phyloP scores from a whole-genome alignment of 2,888 invertebrate species.

The Epistrophe eligans region DNA sequence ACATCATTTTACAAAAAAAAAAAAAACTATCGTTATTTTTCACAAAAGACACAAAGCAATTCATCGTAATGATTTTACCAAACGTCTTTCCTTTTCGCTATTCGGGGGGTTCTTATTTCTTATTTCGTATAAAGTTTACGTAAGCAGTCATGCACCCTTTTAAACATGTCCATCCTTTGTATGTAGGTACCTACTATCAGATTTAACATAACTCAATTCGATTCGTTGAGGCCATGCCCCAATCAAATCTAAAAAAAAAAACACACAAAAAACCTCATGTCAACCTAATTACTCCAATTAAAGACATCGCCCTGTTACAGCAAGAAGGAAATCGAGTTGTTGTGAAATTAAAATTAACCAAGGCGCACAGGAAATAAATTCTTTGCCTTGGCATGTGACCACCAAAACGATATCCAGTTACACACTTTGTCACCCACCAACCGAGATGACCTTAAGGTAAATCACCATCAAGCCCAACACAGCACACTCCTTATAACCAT shows the following conservation, averaged over 20 bases:
- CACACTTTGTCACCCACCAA: conserved; percentile 73
- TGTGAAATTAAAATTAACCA: conserved; percentile 73
- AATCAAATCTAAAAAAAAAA: conserved; percentile 23
- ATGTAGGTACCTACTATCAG: conserved; percentile 39
- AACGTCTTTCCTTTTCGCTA: not conserved
- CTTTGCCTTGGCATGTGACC: conserved; percentile 65
- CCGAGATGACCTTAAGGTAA: conserved; percentile 73
- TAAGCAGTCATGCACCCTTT: conserved; percentile 2
- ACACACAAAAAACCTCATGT: conserved; percentile 52
- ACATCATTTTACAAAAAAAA: too few species aligned
- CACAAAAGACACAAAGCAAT: not conserved
- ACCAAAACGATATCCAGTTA: conserved; percentile 73
- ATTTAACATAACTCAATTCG: conserved; percentile 63
- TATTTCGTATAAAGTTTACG: not conserved
- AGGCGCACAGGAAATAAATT: conserved; percentile 73
- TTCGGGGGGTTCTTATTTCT: not conserved
- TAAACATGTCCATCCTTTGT: conserved; percentile 53
- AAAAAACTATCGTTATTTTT: too few species aligned
- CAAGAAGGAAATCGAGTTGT: conserved; percentile 68
- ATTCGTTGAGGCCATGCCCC: conserved; percentile 45
- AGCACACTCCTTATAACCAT: conserved; percentile 49
- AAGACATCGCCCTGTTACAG: conserved; percentile 68
- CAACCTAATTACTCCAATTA: conserved; percentile 75
- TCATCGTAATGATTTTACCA: conserved; percentile 1
- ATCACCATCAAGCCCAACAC: conserved; percentile 61